phyloP scores from a whole-genome alignment of 2,797 vertebrate genomes.

The Scolopax rusticola region DNA sequence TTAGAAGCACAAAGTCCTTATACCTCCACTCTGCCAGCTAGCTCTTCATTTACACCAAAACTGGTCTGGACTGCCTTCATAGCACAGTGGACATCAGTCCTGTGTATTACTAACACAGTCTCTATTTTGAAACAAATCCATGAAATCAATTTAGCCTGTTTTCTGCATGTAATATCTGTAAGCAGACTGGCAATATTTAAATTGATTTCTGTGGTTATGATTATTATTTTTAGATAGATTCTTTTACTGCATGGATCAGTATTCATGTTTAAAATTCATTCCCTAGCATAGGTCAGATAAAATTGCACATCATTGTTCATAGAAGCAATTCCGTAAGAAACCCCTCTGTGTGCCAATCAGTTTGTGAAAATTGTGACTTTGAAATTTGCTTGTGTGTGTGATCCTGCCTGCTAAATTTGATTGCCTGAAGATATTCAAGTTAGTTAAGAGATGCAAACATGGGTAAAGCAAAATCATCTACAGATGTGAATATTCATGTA shows the following conservation, averaged over 20 bases:
- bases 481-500: conserved; percentile 44
- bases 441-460: background rate
- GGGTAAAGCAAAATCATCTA: background rate
- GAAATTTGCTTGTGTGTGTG: conserved; percentile 2
- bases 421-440: conserved; percentile 25
- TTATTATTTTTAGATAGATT: conserved; percentile 4
- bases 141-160: background rate
- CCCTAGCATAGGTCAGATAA: conserved; percentile 4
- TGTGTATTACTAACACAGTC: background rate
- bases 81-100: background rate
- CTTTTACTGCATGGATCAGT: background rate
- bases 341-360: conserved; percentile 23
- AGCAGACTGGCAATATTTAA: background rate
- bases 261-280: conserved; percentile 21
- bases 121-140: background rate
- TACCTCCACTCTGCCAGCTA: background rate
- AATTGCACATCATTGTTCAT: conserved; percentile 18
- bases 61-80: background rate
- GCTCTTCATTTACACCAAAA: background rate
- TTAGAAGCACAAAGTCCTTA: background rate
- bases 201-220: background rate
- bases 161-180: background rate
- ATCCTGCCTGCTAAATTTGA: background rate
- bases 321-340: conserved; percentile 42
- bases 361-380: conserved; percentile 50